Percentiles rank a stretch among this genome's conserved stretches.
Conservation (phyloP, 2,113 vertebrate species). For the Nothocercus julius region DNA sequence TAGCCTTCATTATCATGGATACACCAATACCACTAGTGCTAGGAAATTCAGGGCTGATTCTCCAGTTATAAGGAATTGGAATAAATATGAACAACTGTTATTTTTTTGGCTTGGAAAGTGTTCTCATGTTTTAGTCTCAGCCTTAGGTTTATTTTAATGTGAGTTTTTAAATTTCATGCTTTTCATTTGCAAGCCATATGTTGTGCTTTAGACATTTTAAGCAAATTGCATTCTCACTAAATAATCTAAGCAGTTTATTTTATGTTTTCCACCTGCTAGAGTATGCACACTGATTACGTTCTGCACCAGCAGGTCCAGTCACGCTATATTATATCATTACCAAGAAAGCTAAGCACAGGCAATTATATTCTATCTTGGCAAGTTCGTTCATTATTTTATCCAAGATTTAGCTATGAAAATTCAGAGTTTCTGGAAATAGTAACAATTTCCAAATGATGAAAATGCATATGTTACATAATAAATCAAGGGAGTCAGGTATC, state of each 20-base stretch:
- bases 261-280: slow-evolving; percentile 1
- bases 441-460: slow-evolving; percentile 18
- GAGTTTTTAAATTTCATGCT: neutral
- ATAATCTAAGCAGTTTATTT: slow-evolving; percentile 50
- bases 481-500: neutral
- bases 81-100: neutral
- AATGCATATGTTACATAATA: neutral
- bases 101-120: neutral
- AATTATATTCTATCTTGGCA: slow-evolving; percentile 11
- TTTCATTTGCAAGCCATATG: neutral
- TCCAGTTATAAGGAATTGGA: accelerated
- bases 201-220: slow-evolving; percentile 16
- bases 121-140: neutral
- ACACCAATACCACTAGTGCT: neutral
- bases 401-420: slow-evolving; percentile 9
- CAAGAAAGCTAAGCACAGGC: slow-evolving; percentile 16
- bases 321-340: neutral
- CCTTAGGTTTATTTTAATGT: neutral
- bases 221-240: slow-evolving; percentile 45
- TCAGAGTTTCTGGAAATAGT: neutral
- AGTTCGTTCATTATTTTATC: slow-evolving; percentile 34
- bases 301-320: neutral
- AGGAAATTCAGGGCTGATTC: neutral
- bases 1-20: neutral
- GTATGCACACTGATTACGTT: neutral